Base-by-base conservation (phyloP, 2,113 vertebrate species). In the Cyanoliseus patagonus region DNA sequence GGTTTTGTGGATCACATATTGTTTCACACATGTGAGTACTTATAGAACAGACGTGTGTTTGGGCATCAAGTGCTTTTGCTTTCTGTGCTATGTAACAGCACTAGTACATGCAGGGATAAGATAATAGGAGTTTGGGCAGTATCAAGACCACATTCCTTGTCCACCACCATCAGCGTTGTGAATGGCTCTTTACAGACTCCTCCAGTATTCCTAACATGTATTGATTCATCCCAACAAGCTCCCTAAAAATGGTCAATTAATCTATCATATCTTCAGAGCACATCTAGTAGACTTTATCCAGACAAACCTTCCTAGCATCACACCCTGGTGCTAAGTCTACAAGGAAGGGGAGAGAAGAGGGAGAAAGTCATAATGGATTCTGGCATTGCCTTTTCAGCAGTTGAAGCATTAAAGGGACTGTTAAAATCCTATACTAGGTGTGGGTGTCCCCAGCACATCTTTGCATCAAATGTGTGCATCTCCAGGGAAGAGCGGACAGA, bases 1-100 rank as follows among this genome's bases (percentile, higher is more conserved):
- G 92, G 82, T 94, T 88, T 44, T 57, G 66, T 52, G 78, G 78
- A 25, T 96, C 96, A 96, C 30, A 51, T 90, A 94, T 83, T 97
- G 81, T 81, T 86, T 90, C 2, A 4, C 95, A 96, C 68, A 90
- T 93, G 95, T 86, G 94, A 92, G 35, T 25, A 86, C 85, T 96
- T 94, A 97, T 0, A 7, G 86, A 94, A 37, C 82, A 93, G 92
- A 88, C 49, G 1, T n/a, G 66, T 17, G 8, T 62, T 66, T 51
- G 57, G 39, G 37, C 57, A 92, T 49, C 41, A 35, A 39, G 61
- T 33, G 77, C 67, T 92, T 94, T 83, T 90, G 47, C 66, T 90
- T 94, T 97, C 76, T 41, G 62, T 27, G 31, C 63, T 62, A 7
- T 11, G 66, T 69, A 77, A 67, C n/a, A 73, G 37, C 85, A 86